A percentile compares a stretch with the other conserved stretches of the same genome.
Conservation (phyloP, 2,113 vertebrate genomes). For the Lagopus leucura region DNA sequence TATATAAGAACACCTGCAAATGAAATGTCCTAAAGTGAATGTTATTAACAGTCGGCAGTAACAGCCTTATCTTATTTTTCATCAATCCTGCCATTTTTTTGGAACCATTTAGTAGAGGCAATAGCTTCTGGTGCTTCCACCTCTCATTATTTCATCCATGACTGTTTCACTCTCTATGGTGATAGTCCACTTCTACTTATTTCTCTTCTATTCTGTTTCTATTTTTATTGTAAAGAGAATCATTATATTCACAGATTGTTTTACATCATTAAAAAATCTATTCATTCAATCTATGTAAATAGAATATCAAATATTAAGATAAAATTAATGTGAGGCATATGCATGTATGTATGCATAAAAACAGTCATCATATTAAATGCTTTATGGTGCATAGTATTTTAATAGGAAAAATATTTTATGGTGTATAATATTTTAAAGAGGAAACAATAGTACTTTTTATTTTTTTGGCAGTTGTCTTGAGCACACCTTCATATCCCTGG, state of each 20-base stretch:
- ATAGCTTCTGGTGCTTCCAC: neutral
- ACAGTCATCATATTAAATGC: neutral
- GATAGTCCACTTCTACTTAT: neutral
- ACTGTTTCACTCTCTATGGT: neutral
- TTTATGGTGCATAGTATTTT: neutral
- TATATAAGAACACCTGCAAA: neutral
- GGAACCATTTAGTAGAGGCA: neutral
- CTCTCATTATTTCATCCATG: neutral
- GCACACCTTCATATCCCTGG: neutral
- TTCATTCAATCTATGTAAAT: neutral
- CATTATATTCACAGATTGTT: neutral
- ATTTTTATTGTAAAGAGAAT: neutral
- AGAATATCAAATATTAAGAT: neutral
- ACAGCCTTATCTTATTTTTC: neutral
- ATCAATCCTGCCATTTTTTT: neutral
- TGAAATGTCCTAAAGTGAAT: neutral
- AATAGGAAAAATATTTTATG: neutral
- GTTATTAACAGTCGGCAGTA: neutral
- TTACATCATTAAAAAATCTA: neutral
- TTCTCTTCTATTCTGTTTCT: neutral
- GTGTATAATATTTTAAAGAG: neutral
- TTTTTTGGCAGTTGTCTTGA: neutral
- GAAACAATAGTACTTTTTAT: accelerated
- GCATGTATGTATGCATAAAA: neutral
- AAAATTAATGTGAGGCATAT: neutral